Percentiles rank a stretch among this genome's conserved stretches.
phyloP scores from a whole-genome alignment of 2,888 invertebrate genomes.

The Asteroscopus sphinx region DNA sequence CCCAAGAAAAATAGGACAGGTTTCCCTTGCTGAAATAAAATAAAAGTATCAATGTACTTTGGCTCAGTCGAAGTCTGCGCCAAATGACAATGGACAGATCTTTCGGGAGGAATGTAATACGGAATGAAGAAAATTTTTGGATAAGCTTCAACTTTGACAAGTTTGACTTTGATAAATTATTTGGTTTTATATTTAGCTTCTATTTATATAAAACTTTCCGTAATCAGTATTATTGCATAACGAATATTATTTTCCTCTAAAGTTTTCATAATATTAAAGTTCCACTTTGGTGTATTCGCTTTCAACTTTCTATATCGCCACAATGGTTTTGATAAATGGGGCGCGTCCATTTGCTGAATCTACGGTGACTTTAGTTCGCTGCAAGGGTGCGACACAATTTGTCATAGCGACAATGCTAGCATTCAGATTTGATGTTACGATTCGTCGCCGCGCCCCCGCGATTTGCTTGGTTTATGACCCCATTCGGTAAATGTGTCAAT shows the following conservation, averaged over 20 bases:
- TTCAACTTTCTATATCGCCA: conserved; percentile 30
- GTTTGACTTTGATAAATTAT: conserved; percentile 42
- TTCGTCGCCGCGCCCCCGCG: conserved; percentile 60
- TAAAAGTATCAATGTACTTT: conserved; percentile 51
- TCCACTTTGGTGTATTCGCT: conserved; percentile 24
- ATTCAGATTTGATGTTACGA: conserved; percentile 70
- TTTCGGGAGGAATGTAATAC: conserved; percentile 46
- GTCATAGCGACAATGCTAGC: conserved; percentile 69
- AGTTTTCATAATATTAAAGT: conserved; percentile 20
- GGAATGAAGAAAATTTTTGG: conserved; percentile 30
- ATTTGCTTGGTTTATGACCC: conserved; percentile 60
- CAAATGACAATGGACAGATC: conserved; percentile 41
- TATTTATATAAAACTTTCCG: conserved; percentile 14
- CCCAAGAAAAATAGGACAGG: conserved; percentile 51
- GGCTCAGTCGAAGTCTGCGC: conserved; percentile 45
- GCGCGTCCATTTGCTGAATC: conserved; percentile 51
- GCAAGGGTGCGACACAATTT: conserved; percentile 69
- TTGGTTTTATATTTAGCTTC: conserved; percentile 16
- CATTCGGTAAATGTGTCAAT: conserved; percentile 65
- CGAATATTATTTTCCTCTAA: conserved; percentile 15
- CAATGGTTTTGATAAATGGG: conserved; percentile 44
- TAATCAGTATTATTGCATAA: conserved; percentile 17
- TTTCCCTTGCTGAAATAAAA: conserved; percentile 51
- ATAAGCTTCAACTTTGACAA: conserved; percentile 31
- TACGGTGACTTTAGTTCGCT: conserved; percentile 45